Evolutionary conservation across 2,888 invertebrate genomes (phyloP).

Genomic region (Synanthedon formicaeformis): DNA sequence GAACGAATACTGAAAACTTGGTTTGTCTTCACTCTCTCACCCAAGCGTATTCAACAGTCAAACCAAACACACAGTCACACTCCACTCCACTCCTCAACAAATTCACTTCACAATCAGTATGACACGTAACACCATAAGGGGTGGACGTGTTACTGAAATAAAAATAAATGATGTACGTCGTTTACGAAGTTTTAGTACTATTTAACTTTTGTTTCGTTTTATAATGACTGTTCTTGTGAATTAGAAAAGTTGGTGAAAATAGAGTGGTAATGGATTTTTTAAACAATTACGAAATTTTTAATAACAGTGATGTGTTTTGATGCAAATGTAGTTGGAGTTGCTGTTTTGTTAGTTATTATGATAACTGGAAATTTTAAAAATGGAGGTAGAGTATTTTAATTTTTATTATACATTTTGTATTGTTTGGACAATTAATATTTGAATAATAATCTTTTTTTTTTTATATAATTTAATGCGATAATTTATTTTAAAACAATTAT

Average conservation of each 20-base stretch:
- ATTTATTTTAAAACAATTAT: no score
- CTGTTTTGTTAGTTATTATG: constrained; percentile 29
- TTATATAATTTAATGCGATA: no score
- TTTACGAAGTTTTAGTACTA: not conserved
- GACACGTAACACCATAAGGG: not conserved
- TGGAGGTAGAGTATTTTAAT: constrained; percentile 31
- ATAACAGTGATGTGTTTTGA: constrained; percentile 40
- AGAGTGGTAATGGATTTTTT: not conserved
- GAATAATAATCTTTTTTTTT: no score
- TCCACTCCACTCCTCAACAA: no score
- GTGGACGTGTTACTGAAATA: not conserved
- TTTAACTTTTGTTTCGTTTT: not conserved
- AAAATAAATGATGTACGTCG: no score
- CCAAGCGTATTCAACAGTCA: no score
- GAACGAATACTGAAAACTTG: no score
- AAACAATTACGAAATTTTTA: constrained; percentile 3
- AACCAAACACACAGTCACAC: no score
- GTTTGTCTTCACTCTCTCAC: no score
- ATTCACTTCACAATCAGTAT: not conserved
- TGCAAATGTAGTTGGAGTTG: constrained; percentile 28
- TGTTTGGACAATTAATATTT: no score
- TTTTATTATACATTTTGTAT: no score
- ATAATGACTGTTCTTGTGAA: no score
- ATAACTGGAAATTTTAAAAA: constrained; percentile 38
- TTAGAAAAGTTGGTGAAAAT: not conserved